Evolutionary conservation across 1,140 invertebrate species (phyloP), one percentile per base, ranked within the genome.

Genomic region (Lordiphosa stackelbergi): DNA sequence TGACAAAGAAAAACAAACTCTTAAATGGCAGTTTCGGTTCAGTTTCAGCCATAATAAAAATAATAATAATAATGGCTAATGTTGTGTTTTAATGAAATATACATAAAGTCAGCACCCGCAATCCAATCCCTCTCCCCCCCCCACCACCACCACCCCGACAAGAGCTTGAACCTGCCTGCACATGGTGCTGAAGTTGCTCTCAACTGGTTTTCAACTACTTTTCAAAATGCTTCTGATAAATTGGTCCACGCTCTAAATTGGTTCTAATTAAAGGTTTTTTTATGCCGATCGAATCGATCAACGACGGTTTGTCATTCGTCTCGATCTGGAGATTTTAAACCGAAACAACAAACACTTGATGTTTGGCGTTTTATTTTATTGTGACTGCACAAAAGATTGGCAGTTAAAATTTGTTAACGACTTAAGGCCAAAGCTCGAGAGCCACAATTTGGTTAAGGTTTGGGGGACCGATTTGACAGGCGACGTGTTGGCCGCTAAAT

Each of bases 181-280:
- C 66, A 73, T 78, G 75, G 75, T 47, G 66, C 71, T 83, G 63
- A 83, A 81, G 75, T 81, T 81, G 72, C 65, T 81, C 75, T 75
- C 68, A 70, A 81, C 75, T 81, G 75, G 75, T 81, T 81, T 83
- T 81, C 77, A 83, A 81, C 75, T 81, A 81, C 75, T 81, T 81
- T 81, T 81, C 63, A 75, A 81, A 83, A 83, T 72, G 77, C 77
- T 81, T 81, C 75, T 81, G 75, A 81, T 81, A 81, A 81, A 81
- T 81, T 83, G 75, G 75, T 81, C 72, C 75, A 64, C 77, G 75
- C 68, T 81, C 68, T 81, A 81, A 81, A 81, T 81, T 81, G 75
- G 75, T 81, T 81, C 71, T 81, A 75, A 81, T 83, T 81, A 83
- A 81, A 81, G 77, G 63, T 42, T 61, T 42, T 72, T 69, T 64